Base-by-base conservation (phyloP, 2,888 invertebrate species). In the Oscheius sp. region DNA sequence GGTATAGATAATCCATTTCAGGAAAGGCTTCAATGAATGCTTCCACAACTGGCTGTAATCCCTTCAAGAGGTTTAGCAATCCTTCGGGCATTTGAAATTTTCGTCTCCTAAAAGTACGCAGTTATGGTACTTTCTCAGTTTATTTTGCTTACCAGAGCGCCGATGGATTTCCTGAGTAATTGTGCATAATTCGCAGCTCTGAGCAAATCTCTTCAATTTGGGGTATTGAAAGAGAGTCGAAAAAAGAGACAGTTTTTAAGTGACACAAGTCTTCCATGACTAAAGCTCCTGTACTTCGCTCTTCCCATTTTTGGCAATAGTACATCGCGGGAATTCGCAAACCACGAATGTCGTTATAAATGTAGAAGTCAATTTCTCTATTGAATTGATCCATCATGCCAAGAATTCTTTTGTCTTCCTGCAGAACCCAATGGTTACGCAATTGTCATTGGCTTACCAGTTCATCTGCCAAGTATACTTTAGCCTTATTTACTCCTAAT, bases 181-280 rank as follows among this genome's bases (percentile, higher is more conserved):
- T n/a, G 53, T 65, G 65, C 12, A 65, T 23, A 27, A 53, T 52
- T 15, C 53, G 25, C 6, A 65, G 37, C 20, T 64, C 48, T 8
- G 20, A 29, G 8, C 34, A 31, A 8, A 64, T 25, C 50, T 48
- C 23, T 27, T 45, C 45, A 1, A 76, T 34, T 61, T 76, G 76
- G 20, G 65, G 42, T 3, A 76, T 15, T 27, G 72, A 74, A 12
- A 76, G 63, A 0, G 72, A 68, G 17, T 73, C 71, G 37, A 72
- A 76, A 53, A 74, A 76, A 6, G 76, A 74, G 31, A 76, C 76
- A 45, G 68, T 73, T 27, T 70, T 61, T 70, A 76, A 71, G 48
- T 69, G 71, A 4, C 46, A 53, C 2, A 76, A 45, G 39, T 76
- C 76, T 63, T 76, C 69, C 74, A 76, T 76, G 0, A 74, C 71